Evolutionary conservation across 2,888 invertebrate genomes (phyloP), one percentile per base, ranked within the genome.

Genomic region (Agrotis segetum): DNA sequence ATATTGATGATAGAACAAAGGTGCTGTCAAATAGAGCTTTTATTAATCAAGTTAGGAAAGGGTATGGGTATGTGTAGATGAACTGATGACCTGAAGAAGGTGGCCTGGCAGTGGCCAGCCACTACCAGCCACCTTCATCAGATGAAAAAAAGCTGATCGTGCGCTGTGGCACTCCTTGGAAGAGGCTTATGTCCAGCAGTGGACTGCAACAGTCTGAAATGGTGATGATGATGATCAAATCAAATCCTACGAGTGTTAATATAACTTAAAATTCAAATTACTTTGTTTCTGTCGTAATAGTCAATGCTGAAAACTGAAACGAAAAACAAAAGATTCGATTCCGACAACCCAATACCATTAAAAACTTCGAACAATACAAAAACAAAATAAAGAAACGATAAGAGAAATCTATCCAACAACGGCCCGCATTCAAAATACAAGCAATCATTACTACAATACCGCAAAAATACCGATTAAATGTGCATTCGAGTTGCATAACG

Each of bases 401-500:
- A 56, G 13, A 67, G 50, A 74, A 80, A 53, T 19, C 13, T 50
- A 61, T 49, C 24, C 58, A 16, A 67, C 59, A 62, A 52, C 77
- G 56, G 53, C 79, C 74, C 79, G 64, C 46, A 75, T 64, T 34
- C 52, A 66, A 52, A 81, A 78, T 55, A 49, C 64, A 59, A 53
- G 44, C 67, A 52, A 58, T 81, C 67, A 67, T 82, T 40, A 50
- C 21, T 40, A 50, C 56, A 64, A 77, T 68, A 55, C 71, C 29
- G 66, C 67, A 67, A 73, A 82, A 71, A 70, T 80, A 74, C 74
- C 80, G 71, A 84, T 77, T 74, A 70, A 77, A 72, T 71, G 50
- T 77, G 67, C 67, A 74, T 74, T 82, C 69, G 66, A 75, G 66
- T 82, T 76, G 69, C 67, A 70, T 78, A 82, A 80, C 71, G 73